phyloP scores from a whole-genome alignment of 1,140 invertebrate species.

The Oncopeltus fasciatus region DNA sequence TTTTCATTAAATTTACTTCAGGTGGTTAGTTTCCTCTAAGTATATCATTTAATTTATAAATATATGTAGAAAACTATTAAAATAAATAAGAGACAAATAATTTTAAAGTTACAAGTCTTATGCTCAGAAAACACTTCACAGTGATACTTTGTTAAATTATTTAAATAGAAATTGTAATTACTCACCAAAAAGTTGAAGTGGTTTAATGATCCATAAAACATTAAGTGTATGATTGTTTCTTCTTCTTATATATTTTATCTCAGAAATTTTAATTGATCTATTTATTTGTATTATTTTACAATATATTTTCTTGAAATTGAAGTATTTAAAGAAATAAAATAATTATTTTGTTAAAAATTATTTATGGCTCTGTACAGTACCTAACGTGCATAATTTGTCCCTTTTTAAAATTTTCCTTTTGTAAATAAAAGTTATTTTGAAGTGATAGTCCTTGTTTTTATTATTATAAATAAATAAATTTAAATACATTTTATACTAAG shows the following conservation, averaged over 20 bases:
- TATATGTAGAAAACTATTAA: neutral
- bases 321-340: neutral
- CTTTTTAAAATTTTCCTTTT: neutral
- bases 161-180: neutral
- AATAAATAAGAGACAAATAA: neutral
- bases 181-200: neutral
- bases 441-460: too few species aligned
- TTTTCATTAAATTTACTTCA: neutral
- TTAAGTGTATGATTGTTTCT: neutral
- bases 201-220: neutral
- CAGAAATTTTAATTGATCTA: neutral
- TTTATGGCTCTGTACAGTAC: neutral
- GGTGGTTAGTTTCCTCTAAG: neutral
- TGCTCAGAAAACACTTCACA: neutral
- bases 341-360: neutral
- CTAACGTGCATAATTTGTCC: neutral
- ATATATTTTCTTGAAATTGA: neutral
- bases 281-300: neutral
- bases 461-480: too few species aligned
- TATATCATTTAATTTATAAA: neutral
- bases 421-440: neutral
- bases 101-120: neutral
- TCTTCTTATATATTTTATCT: neutral
- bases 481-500: too few species aligned
- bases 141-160: neutral